Evolutionary conservation across 2,113 vertebrate species (phyloP), one percentile per base, ranked within the genome.

Genomic region (Sebastes schlegelii): DNA sequence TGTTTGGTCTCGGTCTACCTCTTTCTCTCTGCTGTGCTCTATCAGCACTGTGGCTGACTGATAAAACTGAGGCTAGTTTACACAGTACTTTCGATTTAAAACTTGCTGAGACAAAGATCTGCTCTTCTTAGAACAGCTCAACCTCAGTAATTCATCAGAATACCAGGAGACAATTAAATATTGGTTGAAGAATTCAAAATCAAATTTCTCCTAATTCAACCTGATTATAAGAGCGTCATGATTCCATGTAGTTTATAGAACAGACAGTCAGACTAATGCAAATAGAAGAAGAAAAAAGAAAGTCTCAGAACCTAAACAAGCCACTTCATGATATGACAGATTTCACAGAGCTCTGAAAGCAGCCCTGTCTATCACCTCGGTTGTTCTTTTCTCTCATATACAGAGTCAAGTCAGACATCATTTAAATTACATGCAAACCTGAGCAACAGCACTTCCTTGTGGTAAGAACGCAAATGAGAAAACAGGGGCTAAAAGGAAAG

Each of bases 381-480:
- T 2, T 12, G 11, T 14, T 17, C 13, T 11, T 34, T 19, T 17
- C 12, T 40, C 17, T 43, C 43, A 1, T 11, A 5, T 2, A n/a
- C 12, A 11, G 5, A 43, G 9, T 10, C 6, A 40, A 8, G 4
- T 49, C 68, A 79, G 26, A 45, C 5, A 14, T 55, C 21, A 7
- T 2, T 17, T 14, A 4, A 17, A 63, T 67, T 17, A 49, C 4
- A 10, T 7, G 26, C 66, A 82, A 86, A 81, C 23, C 65, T 19
- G 13, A 58, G 73, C 77, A 89, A 83, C 79, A 82, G 79, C 61
- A 5, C 85, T 8, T 66, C 54, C 88, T 17, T 74, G 83, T 89
- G 91, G 86, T 23, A 49, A 46, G 12, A 2, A 46, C 16, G 40
- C 60, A 46, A 68, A 84, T 12, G 13, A 66, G 4, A 61, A 19